Percentiles rank a stretch among this genome's conserved stretches.
Evolutionary conservation across 2,888 invertebrate genomes (phyloP).

Genomic region (Epinotia demarniana): DNA sequence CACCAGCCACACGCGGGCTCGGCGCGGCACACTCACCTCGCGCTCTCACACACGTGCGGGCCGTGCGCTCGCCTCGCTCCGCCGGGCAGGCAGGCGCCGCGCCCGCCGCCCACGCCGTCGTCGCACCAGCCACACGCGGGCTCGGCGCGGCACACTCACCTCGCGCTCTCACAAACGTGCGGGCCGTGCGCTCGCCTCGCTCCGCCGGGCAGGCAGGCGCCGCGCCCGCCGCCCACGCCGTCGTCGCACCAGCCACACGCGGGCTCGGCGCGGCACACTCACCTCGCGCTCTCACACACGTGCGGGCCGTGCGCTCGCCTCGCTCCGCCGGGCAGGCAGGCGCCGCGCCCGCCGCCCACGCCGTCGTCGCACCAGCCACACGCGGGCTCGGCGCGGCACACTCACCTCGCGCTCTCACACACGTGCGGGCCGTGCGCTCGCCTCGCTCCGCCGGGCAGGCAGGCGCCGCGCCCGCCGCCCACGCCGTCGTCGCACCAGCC

Average conservation of each 20-base stretch:
- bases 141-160: constrained; percentile 93
- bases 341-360: constrained; percentile 94
- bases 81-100: constrained; percentile 95
- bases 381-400: constrained; percentile 95
- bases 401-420: constrained; percentile 87
- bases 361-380: constrained; percentile 99
- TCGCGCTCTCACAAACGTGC: constrained; percentile 86
- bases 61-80: constrained; percentile 86
- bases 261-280: neutral
- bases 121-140: constrained; percentile 99
- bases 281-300: constrained; percentile 87
- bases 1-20: constrained; percentile 56
- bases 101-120: constrained; percentile 95
- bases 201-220: constrained; percentile 93
- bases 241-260: constrained; percentile 84
- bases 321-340: constrained; percentile 94
- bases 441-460: constrained; percentile 93
- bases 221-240: constrained; percentile 79
- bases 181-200: constrained; percentile 89
- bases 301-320: constrained; percentile 81
- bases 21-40: constrained; percentile 64
- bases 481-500: constrained; percentile 89
- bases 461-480: constrained; percentile 69
- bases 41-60: constrained; percentile 86
- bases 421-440: constrained; percentile 88